phyloP scores from a whole-genome alignment of 2,113 vertebrate species.

The Ochotona curzoniae region DNA sequence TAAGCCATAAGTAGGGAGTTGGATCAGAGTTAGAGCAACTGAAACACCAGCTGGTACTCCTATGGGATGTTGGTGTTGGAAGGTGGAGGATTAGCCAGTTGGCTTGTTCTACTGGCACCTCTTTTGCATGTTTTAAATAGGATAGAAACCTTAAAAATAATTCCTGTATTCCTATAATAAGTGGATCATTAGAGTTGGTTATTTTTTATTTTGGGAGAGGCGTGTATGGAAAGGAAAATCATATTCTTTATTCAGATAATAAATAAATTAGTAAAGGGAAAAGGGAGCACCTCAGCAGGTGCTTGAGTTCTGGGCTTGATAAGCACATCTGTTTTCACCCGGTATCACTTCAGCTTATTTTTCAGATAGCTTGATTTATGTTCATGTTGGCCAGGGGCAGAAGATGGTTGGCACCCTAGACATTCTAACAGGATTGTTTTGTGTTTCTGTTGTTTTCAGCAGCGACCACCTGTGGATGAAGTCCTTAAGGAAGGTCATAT shows the following conservation, averaged over 20 bases:
- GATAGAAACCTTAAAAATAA: not conserved
- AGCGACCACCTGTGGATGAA: conserved; percentile 94
- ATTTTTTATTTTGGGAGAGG: not conserved
- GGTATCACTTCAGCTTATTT: conserved; percentile 24
- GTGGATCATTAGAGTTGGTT: not conserved
- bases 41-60: too few species aligned
- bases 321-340: not conserved
- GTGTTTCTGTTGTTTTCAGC: conserved; percentile 62
- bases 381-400: not conserved
- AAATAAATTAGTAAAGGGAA: not conserved
- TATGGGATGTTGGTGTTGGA: too few species aligned
- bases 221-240: not conserved
- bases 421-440: not conserved
- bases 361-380: not conserved
- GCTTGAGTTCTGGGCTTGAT: not conserved
- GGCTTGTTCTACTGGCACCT: not conserved
- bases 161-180: not conserved
- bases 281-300: not conserved
- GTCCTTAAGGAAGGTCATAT: conserved; percentile 96
- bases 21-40: too few species aligned
- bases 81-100: too few species aligned
- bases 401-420: not conserved
- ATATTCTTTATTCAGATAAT: not conserved
- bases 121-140: not conserved
- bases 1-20: too few species aligned